Evolutionary conservation across 1,140 invertebrate genomes (phyloP).

Genomic region (Kradibia gibbosae): DNA sequence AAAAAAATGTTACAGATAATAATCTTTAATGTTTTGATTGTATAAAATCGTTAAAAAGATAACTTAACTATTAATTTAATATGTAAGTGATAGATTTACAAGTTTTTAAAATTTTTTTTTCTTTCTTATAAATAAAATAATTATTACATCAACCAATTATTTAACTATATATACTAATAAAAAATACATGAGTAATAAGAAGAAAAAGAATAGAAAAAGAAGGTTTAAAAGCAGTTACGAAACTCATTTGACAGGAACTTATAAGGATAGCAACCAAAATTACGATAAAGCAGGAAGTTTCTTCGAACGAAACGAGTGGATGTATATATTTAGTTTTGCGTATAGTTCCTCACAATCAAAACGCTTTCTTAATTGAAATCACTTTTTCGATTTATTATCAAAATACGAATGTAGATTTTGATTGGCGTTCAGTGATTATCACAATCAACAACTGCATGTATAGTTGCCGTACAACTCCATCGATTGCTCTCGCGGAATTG

Average conservation of each 20-base stretch:
- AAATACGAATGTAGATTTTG: slow-evolving; percentile 9
- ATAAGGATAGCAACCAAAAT: background rate
- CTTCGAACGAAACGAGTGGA: background rate
- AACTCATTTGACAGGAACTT: background rate
- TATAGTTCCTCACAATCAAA: background rate
- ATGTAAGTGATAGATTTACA: too few relatives aligned
- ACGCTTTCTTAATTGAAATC: slow-evolving; percentile 40
- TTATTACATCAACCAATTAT: too few relatives aligned
- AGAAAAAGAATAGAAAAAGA: too few relatives aligned
- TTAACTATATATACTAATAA: too few relatives aligned
- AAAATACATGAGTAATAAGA: too few relatives aligned
- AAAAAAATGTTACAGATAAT: too few relatives aligned
- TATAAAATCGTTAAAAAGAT: too few relatives aligned
- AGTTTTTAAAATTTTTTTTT: too few relatives aligned
- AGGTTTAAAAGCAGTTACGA: too few relatives aligned
- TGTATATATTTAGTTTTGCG: background rate
- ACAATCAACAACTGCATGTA: background rate
- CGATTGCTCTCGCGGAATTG: slow-evolving; percentile 20
- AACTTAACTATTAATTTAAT: too few relatives aligned
- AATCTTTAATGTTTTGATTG: too few relatives aligned
- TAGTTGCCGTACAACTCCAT: background rate
- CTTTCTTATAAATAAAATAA: too few relatives aligned
- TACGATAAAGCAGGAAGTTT: background rate
- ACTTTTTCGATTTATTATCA: background rate
- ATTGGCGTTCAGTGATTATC: slow-evolving; percentile 18